A percentile compares a stretch with the other conserved stretches of the same genome.
Conservation (phyloP, 2,888 invertebrate species). For the Margaritifera margaritifera region DNA sequence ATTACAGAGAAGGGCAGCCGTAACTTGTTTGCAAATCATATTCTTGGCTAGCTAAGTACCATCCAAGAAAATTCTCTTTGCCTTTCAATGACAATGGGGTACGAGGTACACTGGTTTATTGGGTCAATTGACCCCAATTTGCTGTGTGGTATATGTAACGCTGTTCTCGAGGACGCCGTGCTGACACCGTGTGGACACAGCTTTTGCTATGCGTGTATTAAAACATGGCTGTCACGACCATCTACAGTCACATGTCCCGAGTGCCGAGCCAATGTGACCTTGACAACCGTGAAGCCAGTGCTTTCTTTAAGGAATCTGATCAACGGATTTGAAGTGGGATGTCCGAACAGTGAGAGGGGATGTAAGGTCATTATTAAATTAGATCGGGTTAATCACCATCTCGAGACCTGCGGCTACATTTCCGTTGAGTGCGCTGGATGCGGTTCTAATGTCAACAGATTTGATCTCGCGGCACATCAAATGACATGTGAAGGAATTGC, state of each 20-base stretch:
- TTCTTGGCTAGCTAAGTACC: too few relatives aligned
- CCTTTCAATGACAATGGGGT: constrained; percentile 55
- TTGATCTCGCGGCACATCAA: constrained; percentile 63
- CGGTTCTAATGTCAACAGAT: constrained; percentile 45
- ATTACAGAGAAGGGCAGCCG: too few relatives aligned
- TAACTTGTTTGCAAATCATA: too few relatives aligned
- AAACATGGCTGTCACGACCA: constrained; percentile 64
- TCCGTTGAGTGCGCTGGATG: constrained; percentile 67
- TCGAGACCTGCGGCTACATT: constrained; percentile 53
- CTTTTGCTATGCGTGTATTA: constrained; percentile 64
- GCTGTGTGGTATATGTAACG: constrained; percentile 67
- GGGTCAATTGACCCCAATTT: constrained; percentile 65
- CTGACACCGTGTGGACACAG: constrained; percentile 69
- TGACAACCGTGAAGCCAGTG: constrained; percentile 52
- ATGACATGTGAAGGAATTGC: constrained; percentile 71
- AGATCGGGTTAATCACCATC: constrained; percentile 53
- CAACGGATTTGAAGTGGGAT: constrained; percentile 58
- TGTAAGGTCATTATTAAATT: constrained; percentile 58
- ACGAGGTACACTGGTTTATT: constrained; percentile 56
- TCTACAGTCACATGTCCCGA: constrained; percentile 63
- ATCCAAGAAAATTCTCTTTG: too few relatives aligned
- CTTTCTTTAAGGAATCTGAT: constrained; percentile 65
- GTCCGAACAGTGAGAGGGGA: constrained; percentile 54
- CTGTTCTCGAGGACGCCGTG: constrained; percentile 66
- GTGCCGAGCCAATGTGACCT: constrained; percentile 50